These are phyloP conservation scores for Danaus chrysippus DNA, from an alignment of 2,888 invertebrate species.

Conservation along the genomic window DNA sequence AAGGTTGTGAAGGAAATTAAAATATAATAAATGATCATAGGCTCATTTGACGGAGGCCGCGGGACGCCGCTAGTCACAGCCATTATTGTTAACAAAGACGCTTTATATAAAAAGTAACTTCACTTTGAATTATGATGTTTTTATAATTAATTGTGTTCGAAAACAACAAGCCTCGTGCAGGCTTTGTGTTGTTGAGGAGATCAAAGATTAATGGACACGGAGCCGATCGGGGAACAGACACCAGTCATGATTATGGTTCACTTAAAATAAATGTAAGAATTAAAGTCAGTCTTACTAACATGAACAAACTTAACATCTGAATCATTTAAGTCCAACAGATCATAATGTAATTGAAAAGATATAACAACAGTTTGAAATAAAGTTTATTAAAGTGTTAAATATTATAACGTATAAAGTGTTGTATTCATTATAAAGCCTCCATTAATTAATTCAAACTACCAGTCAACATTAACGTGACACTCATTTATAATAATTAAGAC, in stretches of 20 bases:
- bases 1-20: slow-evolving; percentile 29
- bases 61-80: slow-evolving; percentile 14
- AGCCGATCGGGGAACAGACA: not conserved
- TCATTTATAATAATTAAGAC: not conserved
- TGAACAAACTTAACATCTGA: too few relatives aligned
- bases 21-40: slow-evolving; percentile 31
- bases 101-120: slow-evolving; percentile 7
- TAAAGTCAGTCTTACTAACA: not conserved
- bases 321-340: too few relatives aligned
- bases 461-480: not conserved
- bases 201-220: not conserved
- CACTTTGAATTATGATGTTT: slow-evolving; percentile 12
- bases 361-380: too few relatives aligned
- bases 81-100: slow-evolving; percentile 13
- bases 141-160: slow-evolving; percentile 4
- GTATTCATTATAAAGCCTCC: not conserved
- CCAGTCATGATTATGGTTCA: not conserved
- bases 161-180: slow-evolving; percentile 2
- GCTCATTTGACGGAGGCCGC: slow-evolving; percentile 27
- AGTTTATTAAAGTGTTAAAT: too few relatives aligned
- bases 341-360: too few relatives aligned
- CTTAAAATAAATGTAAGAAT: not conserved
- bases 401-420: too few relatives aligned
- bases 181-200: slow-evolving; percentile 5
- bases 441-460: not conserved